These are phyloP conservation scores for Rugalucina vietnamica DNA, from an alignment of 2,888 invertebrate species.

Conservation along the genomic window DNA sequence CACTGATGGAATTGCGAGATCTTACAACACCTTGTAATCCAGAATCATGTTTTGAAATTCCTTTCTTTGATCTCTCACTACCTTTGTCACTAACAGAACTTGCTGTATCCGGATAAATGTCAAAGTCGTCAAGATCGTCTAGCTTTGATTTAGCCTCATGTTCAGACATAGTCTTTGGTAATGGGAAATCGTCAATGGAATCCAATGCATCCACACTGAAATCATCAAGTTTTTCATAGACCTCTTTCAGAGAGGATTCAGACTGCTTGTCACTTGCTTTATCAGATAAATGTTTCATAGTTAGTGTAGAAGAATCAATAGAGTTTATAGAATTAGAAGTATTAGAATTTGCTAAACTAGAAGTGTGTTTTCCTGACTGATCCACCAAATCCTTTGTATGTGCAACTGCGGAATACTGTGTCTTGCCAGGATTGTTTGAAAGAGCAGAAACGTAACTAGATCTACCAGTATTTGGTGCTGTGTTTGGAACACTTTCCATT, in stretches of 20 bases:
- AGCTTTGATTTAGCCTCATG: conserved; percentile 30
- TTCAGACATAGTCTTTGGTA: conserved; percentile 20
- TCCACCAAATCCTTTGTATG: not conserved
- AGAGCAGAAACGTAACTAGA: not conserved
- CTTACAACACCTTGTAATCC: not conserved
- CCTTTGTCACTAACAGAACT: conserved; percentile 14
- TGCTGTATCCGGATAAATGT: conserved; percentile 33
- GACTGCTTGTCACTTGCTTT: not conserved
- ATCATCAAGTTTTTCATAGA: not conserved
- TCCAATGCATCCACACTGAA: conserved; percentile 54
- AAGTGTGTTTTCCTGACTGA: not conserved
- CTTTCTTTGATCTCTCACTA: conserved; percentile 2
- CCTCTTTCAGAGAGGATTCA: not conserved
- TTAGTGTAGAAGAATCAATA: not conserved
- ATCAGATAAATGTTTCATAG: conserved; percentile 11
- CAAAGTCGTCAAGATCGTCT: conserved; percentile 66
- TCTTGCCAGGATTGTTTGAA: not conserved
- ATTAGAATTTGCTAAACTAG: conserved; percentile 19
- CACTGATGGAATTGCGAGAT: conserved; percentile 48
- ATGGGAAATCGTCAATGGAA: conserved; percentile 61
- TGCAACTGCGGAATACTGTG: not conserved
- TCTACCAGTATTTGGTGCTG: not conserved
- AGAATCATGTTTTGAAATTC: not conserved
- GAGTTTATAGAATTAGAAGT: conserved; percentile 26
- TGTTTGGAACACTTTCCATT: conserved; percentile 47